Evolutionary conservation across 2,888 invertebrate genomes (phyloP).

Genomic region (Eulithis prunata): DNA sequence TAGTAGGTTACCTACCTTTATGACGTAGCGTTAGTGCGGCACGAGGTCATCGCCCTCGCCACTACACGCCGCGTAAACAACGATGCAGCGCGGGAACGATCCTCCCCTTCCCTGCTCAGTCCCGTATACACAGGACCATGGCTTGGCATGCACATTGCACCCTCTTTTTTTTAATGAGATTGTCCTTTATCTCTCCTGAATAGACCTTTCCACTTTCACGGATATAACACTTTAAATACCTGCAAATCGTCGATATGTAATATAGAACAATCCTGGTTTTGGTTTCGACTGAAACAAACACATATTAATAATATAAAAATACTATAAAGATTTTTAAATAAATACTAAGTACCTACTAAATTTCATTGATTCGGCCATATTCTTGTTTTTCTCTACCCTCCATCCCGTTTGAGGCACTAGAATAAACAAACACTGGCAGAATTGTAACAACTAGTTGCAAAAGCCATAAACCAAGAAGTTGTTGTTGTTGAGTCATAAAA

Average conservation of each 20-base stretch:
- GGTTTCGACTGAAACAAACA: not conserved
- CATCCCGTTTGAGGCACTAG: no score
- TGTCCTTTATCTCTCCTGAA: not conserved
- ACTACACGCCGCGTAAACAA: constrained; percentile 28
- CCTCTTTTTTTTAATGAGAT: not conserved
- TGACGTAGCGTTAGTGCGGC: constrained; percentile 21
- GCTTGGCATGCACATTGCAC: constrained; percentile 13
- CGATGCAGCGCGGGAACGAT: constrained; percentile 23
- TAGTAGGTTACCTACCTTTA: constrained; percentile 12
- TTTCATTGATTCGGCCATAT: no score
- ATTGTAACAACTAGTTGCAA: no score
- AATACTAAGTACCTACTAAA: no score
- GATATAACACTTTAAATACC: not conserved
- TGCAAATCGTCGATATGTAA: not conserved
- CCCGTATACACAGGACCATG: constrained; percentile 19
- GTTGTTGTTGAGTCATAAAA: no score
- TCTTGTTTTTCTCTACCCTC: no score
- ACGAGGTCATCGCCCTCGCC: constrained; percentile 26
- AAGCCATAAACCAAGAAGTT: no score
- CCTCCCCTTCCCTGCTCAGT: constrained; percentile 23
- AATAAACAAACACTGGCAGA: no score
- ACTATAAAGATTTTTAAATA: no score
- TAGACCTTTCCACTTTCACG: not conserved
- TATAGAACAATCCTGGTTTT: not conserved
- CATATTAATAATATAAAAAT: not conserved